phyloP scores from a whole-genome alignment of 2,113 vertebrate genomes.

The Phodopus roborovskii region DNA sequence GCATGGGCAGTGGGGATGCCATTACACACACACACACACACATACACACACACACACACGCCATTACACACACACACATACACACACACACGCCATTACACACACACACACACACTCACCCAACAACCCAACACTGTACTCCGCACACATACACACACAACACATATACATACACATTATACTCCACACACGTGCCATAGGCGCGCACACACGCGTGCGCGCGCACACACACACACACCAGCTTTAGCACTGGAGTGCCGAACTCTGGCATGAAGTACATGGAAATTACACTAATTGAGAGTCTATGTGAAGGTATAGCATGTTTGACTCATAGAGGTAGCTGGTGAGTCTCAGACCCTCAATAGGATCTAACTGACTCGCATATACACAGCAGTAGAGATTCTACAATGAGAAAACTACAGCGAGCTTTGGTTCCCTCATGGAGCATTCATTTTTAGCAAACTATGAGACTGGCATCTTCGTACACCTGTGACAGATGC shows the following conservation, averaged over 20 bases:
- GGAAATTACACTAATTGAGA: not conserved
- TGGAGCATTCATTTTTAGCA: not conserved
- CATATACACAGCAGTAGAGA: not conserved
- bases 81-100: not conserved
- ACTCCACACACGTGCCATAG: not conserved
- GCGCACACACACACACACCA: not conserved
- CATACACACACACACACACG: not conserved
- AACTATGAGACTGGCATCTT: not conserved
- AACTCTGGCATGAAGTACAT: not conserved
- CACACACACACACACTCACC: not conserved
- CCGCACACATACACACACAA: not conserved
- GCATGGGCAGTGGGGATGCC: rapidly evolving
- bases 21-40: not conserved
- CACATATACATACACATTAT: not conserved
- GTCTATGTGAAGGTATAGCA: not conserved
- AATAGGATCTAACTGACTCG: not conserved
- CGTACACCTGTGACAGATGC: not conserved
- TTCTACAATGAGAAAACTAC: not conserved
- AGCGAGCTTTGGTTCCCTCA: not conserved
- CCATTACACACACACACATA: not conserved
- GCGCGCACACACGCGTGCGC: not conserved
- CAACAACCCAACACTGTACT: too few relatives aligned
- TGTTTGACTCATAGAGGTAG: not conserved
- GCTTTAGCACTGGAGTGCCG: not conserved
- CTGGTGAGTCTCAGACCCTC: not conserved